A percentile compares a stretch with the other conserved stretches of the same genome.
phyloP scores from a whole-genome alignment of 2,888 invertebrate genomes.

The Euplagia quadripunctaria region DNA sequence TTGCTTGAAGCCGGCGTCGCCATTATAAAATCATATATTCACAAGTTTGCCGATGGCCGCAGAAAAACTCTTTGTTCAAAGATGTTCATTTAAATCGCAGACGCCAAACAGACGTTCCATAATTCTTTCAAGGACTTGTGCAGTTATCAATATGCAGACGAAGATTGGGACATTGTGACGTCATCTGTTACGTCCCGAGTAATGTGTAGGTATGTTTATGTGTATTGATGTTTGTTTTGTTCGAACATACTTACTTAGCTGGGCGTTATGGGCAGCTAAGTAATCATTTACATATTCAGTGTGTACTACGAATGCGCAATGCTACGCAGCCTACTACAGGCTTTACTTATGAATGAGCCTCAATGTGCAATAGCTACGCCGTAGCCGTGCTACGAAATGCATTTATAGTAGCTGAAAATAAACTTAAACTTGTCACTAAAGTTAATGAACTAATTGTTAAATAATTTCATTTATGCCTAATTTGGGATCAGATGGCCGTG shows the following conservation, averaged over 20 bases:
- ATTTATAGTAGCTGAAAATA: background rate
- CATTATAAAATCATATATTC: conserved; percentile 12
- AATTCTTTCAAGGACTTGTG: background rate
- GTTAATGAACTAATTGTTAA: no score
- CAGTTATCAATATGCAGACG: background rate
- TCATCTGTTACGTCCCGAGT: background rate
- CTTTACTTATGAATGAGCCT: background rate
- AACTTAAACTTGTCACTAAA: no score
- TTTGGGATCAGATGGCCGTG: no score
- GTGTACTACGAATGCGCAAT: background rate
- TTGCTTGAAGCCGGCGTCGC: background rate
- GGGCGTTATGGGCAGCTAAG: no score
- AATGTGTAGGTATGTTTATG: no score
- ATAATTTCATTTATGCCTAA: no score
- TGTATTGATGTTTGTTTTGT: no score
- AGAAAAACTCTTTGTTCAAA: background rate
- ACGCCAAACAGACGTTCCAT: background rate
- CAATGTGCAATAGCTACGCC: background rate
- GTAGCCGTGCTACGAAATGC: background rate
- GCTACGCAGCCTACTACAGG: background rate
- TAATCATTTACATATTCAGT: background rate
- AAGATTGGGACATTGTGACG: background rate
- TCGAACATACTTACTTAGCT: no score
- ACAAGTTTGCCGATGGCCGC: background rate
- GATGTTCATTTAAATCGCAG: background rate